A percentile compares a stretch with the other conserved stretches of the same genome.
Evolutionary conservation across 2,888 invertebrate species (phyloP).

Genomic region (Euclidia mi): DNA sequence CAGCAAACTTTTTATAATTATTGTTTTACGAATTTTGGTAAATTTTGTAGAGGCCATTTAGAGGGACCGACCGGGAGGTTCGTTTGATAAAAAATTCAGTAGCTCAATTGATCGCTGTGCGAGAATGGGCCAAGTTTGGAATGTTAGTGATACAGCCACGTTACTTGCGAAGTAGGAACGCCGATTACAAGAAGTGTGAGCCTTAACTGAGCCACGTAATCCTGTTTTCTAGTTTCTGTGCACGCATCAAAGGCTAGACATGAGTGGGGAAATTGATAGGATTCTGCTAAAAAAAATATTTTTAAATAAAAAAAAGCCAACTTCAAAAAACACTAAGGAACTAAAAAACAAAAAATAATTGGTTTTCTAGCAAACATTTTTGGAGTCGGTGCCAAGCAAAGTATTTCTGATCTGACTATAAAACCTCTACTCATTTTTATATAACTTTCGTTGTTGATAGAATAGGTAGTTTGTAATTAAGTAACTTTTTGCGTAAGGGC

Average conservation of each 20-base stretch:
- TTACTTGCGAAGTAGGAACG: constrained; percentile 22
- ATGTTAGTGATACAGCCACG: constrained; percentile 27
- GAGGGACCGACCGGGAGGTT: constrained; percentile 11
- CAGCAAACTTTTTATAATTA: constrained; percentile 21
- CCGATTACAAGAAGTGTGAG: constrained; percentile 48
- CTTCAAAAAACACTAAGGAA: no score
- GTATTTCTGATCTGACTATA: no score
- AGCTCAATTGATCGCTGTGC: constrained; percentile 16
- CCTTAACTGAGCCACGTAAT: constrained; percentile 37
- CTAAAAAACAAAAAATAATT: no score
- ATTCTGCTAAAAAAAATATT: neutral
- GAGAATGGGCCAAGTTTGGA: constrained; percentile 19
- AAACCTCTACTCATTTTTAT: no score
- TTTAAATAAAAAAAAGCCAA: no score
- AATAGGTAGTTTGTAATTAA: no score
- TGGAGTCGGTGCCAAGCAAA: no score
- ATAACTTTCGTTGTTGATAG: no score
- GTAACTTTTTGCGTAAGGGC: no score
- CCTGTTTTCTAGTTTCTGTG: constrained; percentile 41
- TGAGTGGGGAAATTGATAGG: constrained; percentile 19
- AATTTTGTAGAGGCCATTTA: constrained; percentile 14
- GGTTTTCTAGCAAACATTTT: no score
- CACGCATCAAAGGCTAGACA: constrained; percentile 31
- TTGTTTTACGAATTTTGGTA: constrained; percentile 13
- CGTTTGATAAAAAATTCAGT: constrained; percentile 15